Percentiles rank a stretch among this genome's conserved stretches.
Evolutionary conservation across 1,140 invertebrate species (phyloP).

Genomic region (Drosophila pseudoobscura): DNA sequence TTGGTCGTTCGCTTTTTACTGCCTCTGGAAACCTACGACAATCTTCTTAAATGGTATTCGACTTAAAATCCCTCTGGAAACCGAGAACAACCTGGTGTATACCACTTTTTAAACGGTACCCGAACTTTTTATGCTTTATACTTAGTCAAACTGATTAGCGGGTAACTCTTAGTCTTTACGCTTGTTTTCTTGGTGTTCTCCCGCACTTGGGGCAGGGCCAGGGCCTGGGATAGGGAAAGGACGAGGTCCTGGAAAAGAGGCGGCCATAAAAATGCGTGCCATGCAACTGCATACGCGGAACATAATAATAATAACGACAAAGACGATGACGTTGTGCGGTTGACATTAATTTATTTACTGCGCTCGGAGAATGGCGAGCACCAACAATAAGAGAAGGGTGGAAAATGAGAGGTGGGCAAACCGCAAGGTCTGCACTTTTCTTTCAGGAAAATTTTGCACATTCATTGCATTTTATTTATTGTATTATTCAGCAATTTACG

Average conservation of each 20-base stretch:
- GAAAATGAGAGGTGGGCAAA: neutral
- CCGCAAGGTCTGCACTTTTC: constrained; percentile 27
- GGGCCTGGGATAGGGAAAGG: neutral
- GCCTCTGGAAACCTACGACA: neutral
- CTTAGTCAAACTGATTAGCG: no score
- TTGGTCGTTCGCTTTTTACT: constrained; percentile 45
- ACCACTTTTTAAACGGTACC: no score
- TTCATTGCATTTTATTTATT: constrained; percentile 70
- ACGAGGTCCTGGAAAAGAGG: constrained; percentile 1
- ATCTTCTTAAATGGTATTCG: no score
- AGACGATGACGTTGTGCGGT: constrained; percentile 52
- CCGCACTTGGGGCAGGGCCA: neutral
- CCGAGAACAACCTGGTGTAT: no score
- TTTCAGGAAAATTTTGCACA: constrained; percentile 51
- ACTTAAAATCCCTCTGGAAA: no score
- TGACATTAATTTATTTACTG: constrained; percentile 70
- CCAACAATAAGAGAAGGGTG: constrained; percentile 3
- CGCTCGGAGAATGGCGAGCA: constrained; percentile 48
- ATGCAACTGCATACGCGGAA: constrained; percentile 39
- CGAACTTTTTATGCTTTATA: no score
- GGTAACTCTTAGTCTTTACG: no score
- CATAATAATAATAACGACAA: constrained; percentile 62
- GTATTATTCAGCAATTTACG: constrained; percentile 69
- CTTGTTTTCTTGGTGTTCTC: neutral
- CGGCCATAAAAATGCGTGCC: constrained; percentile 57